phyloP scores from a whole-genome alignment of 2,888 invertebrate species.

The Augiades crinisus region DNA sequence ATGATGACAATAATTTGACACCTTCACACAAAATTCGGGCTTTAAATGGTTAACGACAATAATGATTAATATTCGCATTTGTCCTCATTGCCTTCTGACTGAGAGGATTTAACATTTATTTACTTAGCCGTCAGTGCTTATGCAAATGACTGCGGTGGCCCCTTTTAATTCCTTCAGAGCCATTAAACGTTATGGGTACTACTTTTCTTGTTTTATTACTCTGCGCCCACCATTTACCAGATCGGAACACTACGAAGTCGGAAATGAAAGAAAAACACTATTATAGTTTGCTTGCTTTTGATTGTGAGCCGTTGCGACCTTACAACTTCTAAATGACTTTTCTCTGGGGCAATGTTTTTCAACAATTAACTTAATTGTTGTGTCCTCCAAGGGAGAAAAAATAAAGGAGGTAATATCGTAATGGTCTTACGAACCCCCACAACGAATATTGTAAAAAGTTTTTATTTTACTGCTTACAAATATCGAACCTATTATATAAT shows the following conservation, averaged over 20 bases:
- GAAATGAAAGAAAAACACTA: conserved; percentile 1
- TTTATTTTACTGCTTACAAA: too few species aligned
- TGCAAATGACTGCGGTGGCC: not conserved
- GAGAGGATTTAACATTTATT: not conserved
- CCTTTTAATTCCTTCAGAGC: not conserved
- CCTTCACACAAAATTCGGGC: too few species aligned
- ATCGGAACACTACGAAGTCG: not conserved
- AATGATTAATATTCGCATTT: too few species aligned
- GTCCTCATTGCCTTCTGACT: too few species aligned
- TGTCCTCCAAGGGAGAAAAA: too few species aligned
- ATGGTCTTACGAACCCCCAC: too few species aligned
- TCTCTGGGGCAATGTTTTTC: not conserved
- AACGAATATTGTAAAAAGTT: too few species aligned
- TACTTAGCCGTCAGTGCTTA: not conserved
- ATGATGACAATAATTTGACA: too few species aligned
- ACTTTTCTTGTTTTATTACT: conserved; percentile 3
- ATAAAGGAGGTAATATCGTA: too few species aligned
- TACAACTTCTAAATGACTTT: not conserved
- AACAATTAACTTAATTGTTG: too few species aligned
- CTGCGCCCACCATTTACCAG: conserved; percentile 1
- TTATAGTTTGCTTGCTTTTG: not conserved
- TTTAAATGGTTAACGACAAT: too few species aligned
- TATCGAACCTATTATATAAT: too few species aligned
- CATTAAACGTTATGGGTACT: not conserved
- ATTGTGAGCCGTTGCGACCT: not conserved